A percentile compares a stretch with the other conserved stretches of the same genome.
Conservation (phyloP, 2,888 invertebrate genomes). For the Melinaea marsaeus region DNA sequence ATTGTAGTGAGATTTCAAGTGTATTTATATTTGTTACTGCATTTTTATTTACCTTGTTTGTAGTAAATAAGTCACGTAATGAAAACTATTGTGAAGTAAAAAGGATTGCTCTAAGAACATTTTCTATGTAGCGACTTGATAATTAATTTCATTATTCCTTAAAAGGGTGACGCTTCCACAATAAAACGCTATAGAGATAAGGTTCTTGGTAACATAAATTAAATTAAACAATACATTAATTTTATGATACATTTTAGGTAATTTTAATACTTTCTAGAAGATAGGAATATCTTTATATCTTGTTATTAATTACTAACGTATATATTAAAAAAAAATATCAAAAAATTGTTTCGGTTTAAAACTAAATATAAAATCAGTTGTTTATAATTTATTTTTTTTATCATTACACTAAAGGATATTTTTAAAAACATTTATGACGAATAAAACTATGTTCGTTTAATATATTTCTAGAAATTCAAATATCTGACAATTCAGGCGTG, state of each 20-base stretch:
- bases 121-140: slow-evolving; percentile 45
- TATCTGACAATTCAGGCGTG: slow-evolving; percentile 6
- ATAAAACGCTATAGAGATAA: slow-evolving; percentile 58
- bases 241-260: not conserved
- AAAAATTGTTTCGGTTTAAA: no score
- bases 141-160: slow-evolving; percentile 70
- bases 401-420: not conserved
- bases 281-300: no score
- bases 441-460: not conserved
- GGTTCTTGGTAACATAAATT: slow-evolving; percentile 38
- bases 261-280: no score
- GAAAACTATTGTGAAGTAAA: slow-evolving; percentile 1
- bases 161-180: slow-evolving; percentile 66
- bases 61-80: not conserved
- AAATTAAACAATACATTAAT: not conserved
- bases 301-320: no score
- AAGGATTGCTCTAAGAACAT: not conserved
- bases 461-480: slow-evolving; percentile 4
- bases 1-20: no score
- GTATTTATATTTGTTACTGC: no score
- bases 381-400: no score
- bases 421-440: not conserved
- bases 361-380: no score
- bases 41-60: not conserved
- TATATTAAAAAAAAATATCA: no score